Base-by-base conservation (phyloP, 2,888 invertebrate species). In the Ectemnius cavifrons region DNA sequence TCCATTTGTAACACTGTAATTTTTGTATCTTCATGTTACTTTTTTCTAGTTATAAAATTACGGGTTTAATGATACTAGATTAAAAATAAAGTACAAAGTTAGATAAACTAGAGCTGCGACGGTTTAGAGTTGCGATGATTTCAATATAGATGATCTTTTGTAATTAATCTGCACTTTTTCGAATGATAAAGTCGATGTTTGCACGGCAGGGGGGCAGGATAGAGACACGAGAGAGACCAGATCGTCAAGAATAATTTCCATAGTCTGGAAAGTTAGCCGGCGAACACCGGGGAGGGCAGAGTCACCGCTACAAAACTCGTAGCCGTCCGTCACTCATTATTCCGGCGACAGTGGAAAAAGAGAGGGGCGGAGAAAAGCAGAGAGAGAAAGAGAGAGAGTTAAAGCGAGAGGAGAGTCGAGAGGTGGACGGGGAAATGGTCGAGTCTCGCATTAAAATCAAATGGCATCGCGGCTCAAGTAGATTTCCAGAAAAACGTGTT, bases 401-500 rank as follows among this genome's bases (percentile, higher is more conserved):
- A 60, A 60, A 37, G 37, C 11, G 37, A 16, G 28, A n/a, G n/a
- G 14, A 13, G 58, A 60, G 46, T 20, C 11, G 13, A 64, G 71
- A 69, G 69, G 49, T 62, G 67, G 57, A 62, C 20, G 27, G 52
- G 27, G 71, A 62, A 61, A 58, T 23, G 49, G 28, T 46, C 60
- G 28, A 57, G 66, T 37, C 28, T 66, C 64, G 75, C 63, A 64
- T 73, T 65, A 63, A 77, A 65, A 78, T 73, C 66, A 59, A 67
- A 69, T 65, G 47, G 47, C 64, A n/a, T 60, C 71, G 28, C 11
- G 59, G 49, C 57, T 57, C 28, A 64, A 64, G 75, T 61, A 67
- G 23, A 45, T 47, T 59, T 59, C 73, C 58, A 78, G 77, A 84
- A 82, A 83, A 84, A 80, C 78, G 79, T 75, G 78, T 84, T 83